Base-by-base conservation (phyloP, 1,140 invertebrate genomes). In the Zaprionus capensis region DNA sequence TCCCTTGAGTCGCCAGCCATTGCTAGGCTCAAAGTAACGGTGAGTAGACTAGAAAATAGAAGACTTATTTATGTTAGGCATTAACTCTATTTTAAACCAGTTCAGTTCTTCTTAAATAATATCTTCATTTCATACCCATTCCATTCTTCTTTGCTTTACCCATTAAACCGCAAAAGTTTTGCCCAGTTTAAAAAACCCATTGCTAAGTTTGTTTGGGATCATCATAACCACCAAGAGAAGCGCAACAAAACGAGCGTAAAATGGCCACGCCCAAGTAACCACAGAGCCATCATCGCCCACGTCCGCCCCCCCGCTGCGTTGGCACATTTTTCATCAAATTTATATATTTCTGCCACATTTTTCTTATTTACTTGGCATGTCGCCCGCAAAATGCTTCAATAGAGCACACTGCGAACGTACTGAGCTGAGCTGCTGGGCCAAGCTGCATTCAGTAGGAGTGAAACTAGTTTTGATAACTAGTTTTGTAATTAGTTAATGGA, bases 1-100 rank as follows among this genome's bases (percentile, higher is more conserved):
- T 81, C 92, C 5, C 63, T 92, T 31, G 92, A 92, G 61, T 92
- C 92, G 22, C 92, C 92, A 41, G 77, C 92, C 31, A 93, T 93
- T 70, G 87, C 85, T 5, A 71, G 92, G 70, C 81, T 93, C 12
- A 84, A 93, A 87, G 76, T 91, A 62, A 92, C 91, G 91, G 92
- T 92, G 64, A 90, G 92, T 82, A 46, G 41, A 9, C 15, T 22
- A 31, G 15, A 1, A 26, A 7, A 31, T 31, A 31, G 0, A 7
- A 34, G n/a, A 3, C 6, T n/a, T 17, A 9, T 9, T 17, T 17
- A 44, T 44, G n/a, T 44, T 17, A 1, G 6, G 6, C 15, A 17
- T 17, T 7, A 44, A 31, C 2, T 31, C 9, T 34, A 11, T 34
- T 34, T 34, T 11, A 34, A 34, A 34, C 9, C 31, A 11, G 31